phyloP scores from a whole-genome alignment of 53 echinoderm and acorn worm species.

The Pentamera pediparva region DNA sequence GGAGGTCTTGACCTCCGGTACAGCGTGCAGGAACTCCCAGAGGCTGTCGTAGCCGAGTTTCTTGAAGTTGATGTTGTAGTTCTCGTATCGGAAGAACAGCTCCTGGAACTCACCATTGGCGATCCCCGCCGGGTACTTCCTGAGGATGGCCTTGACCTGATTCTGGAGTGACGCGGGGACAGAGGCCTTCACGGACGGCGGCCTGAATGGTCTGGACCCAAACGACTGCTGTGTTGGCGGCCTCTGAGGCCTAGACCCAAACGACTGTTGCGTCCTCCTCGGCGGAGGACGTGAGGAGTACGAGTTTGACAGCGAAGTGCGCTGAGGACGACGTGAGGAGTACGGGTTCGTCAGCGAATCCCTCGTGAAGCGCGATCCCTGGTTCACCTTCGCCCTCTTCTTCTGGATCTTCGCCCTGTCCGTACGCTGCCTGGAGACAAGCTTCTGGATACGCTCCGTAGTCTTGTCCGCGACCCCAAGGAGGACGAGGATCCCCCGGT shows the following conservation, averaged over 20 bases:
- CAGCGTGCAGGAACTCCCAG: slow-evolving; percentile 37
- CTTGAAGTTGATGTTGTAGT: slow-evolving; percentile 58
- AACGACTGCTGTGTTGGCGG: background rate
- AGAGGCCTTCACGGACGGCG: background rate
- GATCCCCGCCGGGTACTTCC: slow-evolving; percentile 57
- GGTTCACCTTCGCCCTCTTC: slow-evolving; percentile 48
- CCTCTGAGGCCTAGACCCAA: no score
- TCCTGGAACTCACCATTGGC: slow-evolving; percentile 55
- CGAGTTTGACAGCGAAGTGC: background rate
- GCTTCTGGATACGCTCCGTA: slow-evolving; percentile 70
- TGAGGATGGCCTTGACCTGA: slow-evolving; percentile 66
- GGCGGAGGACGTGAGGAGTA: background rate
- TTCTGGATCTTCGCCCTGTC: slow-evolving; percentile 65
- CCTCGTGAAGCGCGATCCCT: slow-evolving; percentile 10
- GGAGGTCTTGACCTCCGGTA: slow-evolving; percentile 23
- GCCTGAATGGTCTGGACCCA: background rate
- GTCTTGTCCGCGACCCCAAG: slow-evolving; percentile 64
- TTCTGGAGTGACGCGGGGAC: slow-evolving; percentile 65
- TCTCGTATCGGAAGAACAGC: slow-evolving; percentile 48
- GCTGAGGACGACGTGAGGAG: no score
- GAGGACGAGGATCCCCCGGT: slow-evolving; percentile 72
- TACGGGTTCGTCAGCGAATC: background rate
- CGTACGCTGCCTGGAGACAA: slow-evolving; percentile 76
- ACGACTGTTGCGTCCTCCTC: background rate
- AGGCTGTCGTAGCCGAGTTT: slow-evolving; percentile 64